These are phyloP conservation scores for Trochalopteron elliotii DNA, from an alignment of 2,113 vertebrate species.

Conservation along the genomic window DNA sequence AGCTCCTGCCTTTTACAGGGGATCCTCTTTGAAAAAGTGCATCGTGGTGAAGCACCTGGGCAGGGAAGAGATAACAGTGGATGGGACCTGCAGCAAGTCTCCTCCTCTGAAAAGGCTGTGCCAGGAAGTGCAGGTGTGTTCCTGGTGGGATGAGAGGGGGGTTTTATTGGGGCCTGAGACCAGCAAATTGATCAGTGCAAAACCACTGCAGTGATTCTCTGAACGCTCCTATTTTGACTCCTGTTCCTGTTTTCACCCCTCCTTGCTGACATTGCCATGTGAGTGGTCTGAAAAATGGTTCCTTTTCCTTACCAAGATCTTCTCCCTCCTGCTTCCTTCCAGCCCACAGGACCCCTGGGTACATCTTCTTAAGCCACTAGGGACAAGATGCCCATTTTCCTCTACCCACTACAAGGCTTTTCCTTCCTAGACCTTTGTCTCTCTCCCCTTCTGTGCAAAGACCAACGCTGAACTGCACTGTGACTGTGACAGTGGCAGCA, in stretches of 20 bases:
- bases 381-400: background rate
- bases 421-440: background rate
- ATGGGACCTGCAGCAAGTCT: conserved; percentile 74
- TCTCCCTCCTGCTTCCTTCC: background rate
- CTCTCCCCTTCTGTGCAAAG: background rate
- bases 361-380: background rate
- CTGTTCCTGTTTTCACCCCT: background rate
- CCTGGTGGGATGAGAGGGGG: background rate
- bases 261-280: background rate
- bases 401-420: background rate
- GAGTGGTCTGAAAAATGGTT: background rate
- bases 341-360: background rate
- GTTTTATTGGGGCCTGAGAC: background rate
- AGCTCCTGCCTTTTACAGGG: conserved; percentile 71
- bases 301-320: background rate
- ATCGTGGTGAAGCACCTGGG: conserved; percentile 92
- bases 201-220: background rate
- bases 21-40: conserved; percentile 77
- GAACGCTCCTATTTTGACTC: background rate
- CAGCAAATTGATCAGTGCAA: background rate
- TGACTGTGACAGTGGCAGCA: background rate
- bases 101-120: conserved; percentile 90
- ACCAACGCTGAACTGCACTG: background rate
- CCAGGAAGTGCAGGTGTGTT: conserved; percentile 85
- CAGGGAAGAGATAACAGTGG: conserved; percentile 72